Evolutionary conservation across 2,797 vertebrate genomes (phyloP).

Genomic region (Coccyzus lansbergi): DNA sequence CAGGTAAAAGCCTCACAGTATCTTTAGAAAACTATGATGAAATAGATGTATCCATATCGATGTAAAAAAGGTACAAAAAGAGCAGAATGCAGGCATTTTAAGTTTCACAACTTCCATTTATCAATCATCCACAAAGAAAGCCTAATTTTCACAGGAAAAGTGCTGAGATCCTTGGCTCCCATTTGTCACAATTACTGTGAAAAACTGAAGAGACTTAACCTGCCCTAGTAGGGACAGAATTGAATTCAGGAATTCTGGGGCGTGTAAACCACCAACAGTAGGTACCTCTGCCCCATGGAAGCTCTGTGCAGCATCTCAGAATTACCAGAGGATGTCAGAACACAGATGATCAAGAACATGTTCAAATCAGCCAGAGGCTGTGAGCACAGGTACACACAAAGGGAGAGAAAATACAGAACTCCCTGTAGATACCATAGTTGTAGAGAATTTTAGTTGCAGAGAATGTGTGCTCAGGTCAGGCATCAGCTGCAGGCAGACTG

Average conservation of each 20-base stretch:
- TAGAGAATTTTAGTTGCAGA: not conserved
- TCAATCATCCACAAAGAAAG: not conserved
- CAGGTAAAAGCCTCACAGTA: not conserved
- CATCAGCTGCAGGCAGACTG: not conserved
- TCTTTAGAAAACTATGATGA: not conserved
- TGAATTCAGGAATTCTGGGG: not conserved
- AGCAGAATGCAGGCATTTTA: not conserved
- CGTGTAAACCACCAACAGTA: not conserved
- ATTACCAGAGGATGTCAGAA: not conserved
- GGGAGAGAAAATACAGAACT: not conserved
- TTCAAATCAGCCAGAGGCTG: not conserved
- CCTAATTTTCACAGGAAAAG: not conserved
- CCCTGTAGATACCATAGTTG: not conserved
- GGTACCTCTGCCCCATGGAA: not conserved
- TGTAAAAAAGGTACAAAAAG: not conserved
- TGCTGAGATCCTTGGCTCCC: not conserved
- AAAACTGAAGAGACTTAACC: conserved; percentile 13
- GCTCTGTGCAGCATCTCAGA: not conserved
- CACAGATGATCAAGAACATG: not conserved
- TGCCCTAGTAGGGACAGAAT: not conserved
- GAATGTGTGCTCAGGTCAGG: too few species aligned
- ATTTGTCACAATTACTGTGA: conserved; percentile 42
- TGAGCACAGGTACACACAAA: not conserved
- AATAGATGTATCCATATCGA: not conserved
- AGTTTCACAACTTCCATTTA: conserved; percentile 12